These are phyloP conservation scores for Chamaea fasciata DNA, from an alignment of 2,113 vertebrate genomes.

Conservation along the genomic window DNA sequence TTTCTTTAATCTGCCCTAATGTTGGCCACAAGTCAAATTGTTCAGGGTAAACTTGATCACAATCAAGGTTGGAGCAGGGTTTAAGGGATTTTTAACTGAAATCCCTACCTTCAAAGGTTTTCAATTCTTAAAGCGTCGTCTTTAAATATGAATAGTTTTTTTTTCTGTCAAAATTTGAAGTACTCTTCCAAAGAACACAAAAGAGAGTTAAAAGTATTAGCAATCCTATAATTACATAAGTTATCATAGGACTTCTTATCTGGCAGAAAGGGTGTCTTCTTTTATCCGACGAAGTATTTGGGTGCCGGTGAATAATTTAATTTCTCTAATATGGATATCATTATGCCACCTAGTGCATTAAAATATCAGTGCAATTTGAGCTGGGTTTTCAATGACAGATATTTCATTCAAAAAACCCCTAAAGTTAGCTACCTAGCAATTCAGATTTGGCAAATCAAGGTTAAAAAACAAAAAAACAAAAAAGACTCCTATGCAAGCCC, in stretches of 20 bases:
- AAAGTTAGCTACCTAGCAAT: not conserved
- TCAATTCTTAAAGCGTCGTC: not conserved
- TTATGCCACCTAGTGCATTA: constrained; percentile 37
- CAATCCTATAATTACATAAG: not conserved
- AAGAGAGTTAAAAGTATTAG: not conserved
- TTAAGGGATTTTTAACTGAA: not conserved
- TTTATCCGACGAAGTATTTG: not conserved
- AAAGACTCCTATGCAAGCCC: no score
- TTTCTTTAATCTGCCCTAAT: not conserved
- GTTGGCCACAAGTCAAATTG: not conserved
- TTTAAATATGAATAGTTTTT: not conserved
- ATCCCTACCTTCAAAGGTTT: not conserved
- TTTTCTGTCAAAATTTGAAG: not conserved
- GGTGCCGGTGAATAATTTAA: not conserved
- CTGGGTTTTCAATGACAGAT: not conserved
- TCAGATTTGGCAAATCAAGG: not conserved
- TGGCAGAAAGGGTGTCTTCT: not conserved
- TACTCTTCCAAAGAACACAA: not conserved
- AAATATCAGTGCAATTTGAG: not conserved
- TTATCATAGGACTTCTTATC: not conserved
- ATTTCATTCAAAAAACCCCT: not conserved
- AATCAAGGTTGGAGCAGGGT: rapidly evolving
- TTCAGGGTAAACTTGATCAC: not conserved
- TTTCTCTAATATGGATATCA: not conserved
- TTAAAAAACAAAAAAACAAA: not conserved